Base-by-base conservation (phyloP, 1,140 invertebrate genomes). In the Nebria ingens region DNA sequence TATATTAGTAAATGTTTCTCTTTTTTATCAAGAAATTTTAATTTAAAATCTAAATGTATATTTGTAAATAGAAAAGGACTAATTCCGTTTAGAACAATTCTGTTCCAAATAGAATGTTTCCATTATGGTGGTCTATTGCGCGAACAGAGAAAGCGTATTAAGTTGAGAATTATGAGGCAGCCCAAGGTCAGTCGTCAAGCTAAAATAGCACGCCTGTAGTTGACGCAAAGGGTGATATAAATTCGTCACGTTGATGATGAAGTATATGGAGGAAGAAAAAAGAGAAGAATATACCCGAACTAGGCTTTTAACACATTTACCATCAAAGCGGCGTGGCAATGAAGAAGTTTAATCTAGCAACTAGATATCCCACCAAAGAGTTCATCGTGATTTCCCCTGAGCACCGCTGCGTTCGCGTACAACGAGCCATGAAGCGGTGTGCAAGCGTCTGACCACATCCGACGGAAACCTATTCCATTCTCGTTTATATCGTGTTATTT, bases 321-420 rank as follows among this genome's bases (percentile, higher is more conserved):
- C 15, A 4, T 4, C 6, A 3, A 17, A 4, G 40, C 17, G 9
- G 3, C 17, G 15, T 12, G 17, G 9, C 40, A 3, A 17, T 3
- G 3, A 17, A 45, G 40, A 45, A 45, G 40, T 12, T 45, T 45
- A 45, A 45, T 45, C 40, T 45, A 45, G 40, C 40, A 45, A 17
- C 40, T 45, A 45, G 40, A 45, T 45, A 45, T 45, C 9, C 40
- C 17, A 45, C 40, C 40, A 45, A 45, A 45, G 17, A 45, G 40
- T 45, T 45, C 40, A 45, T 34, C 40, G 40, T 45, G 40, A 45
- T 45, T 45, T 45, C 40, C 40, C 40, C 17, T 45, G 40, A 45
- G 40, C 15, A 12, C 9, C 40, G 3, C 40, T 17, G 17, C 4
- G 6, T 11, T 13, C 25, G 25, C 25, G 4, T 29, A 29, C 25